These are phyloP conservation scores for Autographa gamma DNA, from an alignment of 2,888 invertebrate species.

Conservation along the genomic window DNA sequence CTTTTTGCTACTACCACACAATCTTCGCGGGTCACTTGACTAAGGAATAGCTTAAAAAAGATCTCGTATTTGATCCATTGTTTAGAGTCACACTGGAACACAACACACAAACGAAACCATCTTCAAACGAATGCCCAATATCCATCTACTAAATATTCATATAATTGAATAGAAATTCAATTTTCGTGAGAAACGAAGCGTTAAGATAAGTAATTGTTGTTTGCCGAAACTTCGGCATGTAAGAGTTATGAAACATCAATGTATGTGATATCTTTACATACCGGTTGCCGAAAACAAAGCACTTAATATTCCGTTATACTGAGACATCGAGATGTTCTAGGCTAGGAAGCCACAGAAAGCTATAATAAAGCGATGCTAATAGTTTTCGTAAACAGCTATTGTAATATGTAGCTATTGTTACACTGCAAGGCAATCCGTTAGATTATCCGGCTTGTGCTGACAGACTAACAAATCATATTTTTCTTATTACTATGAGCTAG, in stretches of 20 bases:
- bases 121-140: neutral
- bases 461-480: no score
- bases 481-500: no score
- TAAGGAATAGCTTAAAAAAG: no score
- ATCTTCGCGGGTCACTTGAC: no score
- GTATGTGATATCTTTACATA: conserved; percentile 53
- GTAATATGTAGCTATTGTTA: no score
- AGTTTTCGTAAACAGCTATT: neutral
- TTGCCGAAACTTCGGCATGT: conserved; percentile 46
- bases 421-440: neutral
- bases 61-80: no score
- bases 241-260: conserved; percentile 46
- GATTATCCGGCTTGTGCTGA: neutral
- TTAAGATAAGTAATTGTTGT: conserved; percentile 43
- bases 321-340: conserved; percentile 26
- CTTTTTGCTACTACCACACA: no score
- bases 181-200: conserved; percentile 27
- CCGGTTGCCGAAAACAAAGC: conserved; percentile 59
- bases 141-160: neutral
- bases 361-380: neutral
- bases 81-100: no score
- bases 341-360: conserved; percentile 19
- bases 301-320: conserved; percentile 50
- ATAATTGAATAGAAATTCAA: conserved; percentile 14
- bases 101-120: no score